phyloP scores from a whole-genome alignment of 2,113 vertebrate species.

The Noturus placidus region DNA sequence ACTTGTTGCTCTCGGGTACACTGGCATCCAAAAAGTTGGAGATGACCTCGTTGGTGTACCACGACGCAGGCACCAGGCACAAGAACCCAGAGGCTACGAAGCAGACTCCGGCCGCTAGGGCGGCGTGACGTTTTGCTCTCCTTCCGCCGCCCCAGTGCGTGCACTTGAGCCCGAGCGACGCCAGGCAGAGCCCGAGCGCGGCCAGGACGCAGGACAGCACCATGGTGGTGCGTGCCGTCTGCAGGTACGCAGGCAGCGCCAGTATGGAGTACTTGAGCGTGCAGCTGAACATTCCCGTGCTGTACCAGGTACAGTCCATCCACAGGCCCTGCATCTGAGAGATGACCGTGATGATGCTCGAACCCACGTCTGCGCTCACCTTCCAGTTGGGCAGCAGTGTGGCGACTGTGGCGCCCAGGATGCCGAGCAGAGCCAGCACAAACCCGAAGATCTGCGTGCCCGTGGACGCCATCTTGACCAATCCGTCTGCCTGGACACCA shows the following conservation, averaged over 20 bases:
- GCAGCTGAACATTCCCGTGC: conserved; percentile 96
- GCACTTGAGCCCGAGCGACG: conserved; percentile 88
- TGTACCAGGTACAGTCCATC: conserved; percentile 99
- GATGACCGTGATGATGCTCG: conserved; percentile 88
- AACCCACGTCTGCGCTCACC: conserved; percentile 83
- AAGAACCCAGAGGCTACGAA: conserved; percentile 82
- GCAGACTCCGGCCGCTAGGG: conserved; percentile 84
- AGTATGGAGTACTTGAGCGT: conserved; percentile 85
- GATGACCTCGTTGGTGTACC: conserved; percentile 92
- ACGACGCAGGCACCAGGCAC: conserved; percentile 86
- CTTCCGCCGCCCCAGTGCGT: conserved; percentile 83
- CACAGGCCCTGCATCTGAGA: conserved; percentile 93
- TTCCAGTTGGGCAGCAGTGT: conserved; percentile 94
- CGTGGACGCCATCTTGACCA: conserved; percentile 80
- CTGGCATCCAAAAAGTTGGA: conserved; percentile 84
- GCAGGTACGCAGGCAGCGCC: conserved; percentile 85
- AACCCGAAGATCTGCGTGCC: conserved; percentile 92
- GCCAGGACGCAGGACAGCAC: conserved; percentile 88
- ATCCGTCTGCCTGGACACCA: conserved; percentile 65
- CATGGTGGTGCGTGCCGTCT: conserved; percentile 90
- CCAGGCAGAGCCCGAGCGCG: conserved; percentile 83
- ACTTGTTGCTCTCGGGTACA: conserved; percentile 87
- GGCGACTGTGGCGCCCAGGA: conserved; percentile 82
- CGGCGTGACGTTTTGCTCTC: conserved; percentile 80
- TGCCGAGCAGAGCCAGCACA: conserved; percentile 81